phyloP scores from a whole-genome alignment of 2,113 vertebrate genomes.

The Siniperca knerii region DNA sequence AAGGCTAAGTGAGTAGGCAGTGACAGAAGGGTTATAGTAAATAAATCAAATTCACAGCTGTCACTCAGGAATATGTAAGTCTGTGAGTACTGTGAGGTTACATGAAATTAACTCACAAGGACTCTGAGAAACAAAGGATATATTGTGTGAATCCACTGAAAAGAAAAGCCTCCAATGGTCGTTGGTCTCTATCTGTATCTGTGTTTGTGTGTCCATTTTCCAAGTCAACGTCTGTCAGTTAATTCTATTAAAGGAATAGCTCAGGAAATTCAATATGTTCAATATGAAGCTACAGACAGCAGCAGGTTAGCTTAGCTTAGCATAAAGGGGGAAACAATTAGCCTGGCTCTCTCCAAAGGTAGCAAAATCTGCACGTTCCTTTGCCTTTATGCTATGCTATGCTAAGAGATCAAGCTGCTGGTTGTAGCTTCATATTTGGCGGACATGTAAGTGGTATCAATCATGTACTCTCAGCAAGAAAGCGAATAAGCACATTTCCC shows the following conservation, averaged over 20 bases:
- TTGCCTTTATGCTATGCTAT: background rate
- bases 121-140: background rate
- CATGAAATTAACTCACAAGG: slow-evolving; percentile 26
- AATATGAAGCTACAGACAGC: too few species aligned
- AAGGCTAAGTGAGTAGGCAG: slow-evolving; percentile 2
- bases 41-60: slow-evolving; percentile 44
- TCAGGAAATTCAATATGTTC: background rate
- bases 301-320: too few species aligned
- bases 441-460: background rate
- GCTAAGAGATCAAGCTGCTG: background rate
- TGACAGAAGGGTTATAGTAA: slow-evolving; percentile 21
- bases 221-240: background rate
- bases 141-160: slow-evolving; percentile 23
- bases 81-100: background rate
- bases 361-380: background rate
- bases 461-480: background rate
- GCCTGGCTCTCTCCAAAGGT: too few species aligned
- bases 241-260: background rate
- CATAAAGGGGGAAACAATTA: too few species aligned
- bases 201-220: background rate
- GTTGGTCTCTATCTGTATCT: background rate
- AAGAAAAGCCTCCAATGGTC: slow-evolving; percentile 2
- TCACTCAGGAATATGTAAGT: slow-evolving; percentile 15
- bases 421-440: background rate
- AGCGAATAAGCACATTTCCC: background rate